A percentile compares a stretch with the other conserved stretches of the same genome.
Conservation (phyloP, 2,888 invertebrate genomes). For the Temnothorax unifasciatus region DNA sequence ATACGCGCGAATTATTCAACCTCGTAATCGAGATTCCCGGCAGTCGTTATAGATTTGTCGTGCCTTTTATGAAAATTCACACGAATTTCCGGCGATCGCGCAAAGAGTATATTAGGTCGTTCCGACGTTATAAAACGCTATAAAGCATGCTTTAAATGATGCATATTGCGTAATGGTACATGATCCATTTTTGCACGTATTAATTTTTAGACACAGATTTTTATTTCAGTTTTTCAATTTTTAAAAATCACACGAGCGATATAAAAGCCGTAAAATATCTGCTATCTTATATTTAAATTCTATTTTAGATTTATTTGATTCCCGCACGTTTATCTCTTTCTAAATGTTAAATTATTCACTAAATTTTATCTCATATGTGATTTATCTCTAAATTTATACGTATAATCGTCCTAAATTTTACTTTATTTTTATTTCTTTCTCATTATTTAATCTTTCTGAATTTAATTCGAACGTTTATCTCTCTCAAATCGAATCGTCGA, state of each 20-base stretch:
- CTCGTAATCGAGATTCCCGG: slow-evolving; percentile 24
- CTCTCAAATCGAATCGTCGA: background rate
- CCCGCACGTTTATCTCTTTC: background rate
- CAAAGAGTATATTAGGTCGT: background rate
- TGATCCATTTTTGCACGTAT: background rate
- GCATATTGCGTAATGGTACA: background rate
- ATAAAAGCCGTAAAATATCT: background rate
- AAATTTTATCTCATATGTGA: background rate
- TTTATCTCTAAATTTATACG: slow-evolving; percentile 7
- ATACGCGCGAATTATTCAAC: slow-evolving; percentile 49
- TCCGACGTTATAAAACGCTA: background rate
- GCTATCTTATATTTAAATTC: background rate
- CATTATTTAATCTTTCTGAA: background rate
- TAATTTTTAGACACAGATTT: background rate
- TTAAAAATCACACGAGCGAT: background rate
- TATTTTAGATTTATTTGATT: background rate
- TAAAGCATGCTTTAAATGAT: background rate
- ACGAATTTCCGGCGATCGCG: slow-evolving; percentile 8
- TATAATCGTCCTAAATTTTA: background rate
- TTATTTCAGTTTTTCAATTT: background rate
- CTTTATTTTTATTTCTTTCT: slow-evolving; percentile 1
- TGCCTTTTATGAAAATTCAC: slow-evolving; percentile 34
- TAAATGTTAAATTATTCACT: background rate
- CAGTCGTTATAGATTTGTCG: slow-evolving; percentile 31
- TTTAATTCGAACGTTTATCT: background rate